Evolutionary conservation across 2,113 vertebrate species (phyloP).

Genomic region (Anoplopoma fimbria): DNA sequence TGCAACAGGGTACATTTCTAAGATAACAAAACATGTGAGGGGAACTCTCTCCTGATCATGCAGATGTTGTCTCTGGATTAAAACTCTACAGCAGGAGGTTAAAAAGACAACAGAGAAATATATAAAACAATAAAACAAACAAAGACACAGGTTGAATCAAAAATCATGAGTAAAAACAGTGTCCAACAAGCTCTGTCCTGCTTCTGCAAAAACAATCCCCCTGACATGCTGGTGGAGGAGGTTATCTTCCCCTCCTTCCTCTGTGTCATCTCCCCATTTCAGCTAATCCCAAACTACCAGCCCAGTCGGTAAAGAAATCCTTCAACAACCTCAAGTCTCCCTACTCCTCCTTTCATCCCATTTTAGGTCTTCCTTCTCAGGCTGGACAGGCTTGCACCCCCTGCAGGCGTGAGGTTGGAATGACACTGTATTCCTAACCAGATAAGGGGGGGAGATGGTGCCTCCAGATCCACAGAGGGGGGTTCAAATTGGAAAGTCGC

Average conservation of each 20-base stretch:
- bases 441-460: slow-evolving; percentile 70
- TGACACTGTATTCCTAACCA: slow-evolving; percentile 81
- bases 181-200: slow-evolving; percentile 76
- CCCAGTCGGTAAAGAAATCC: slow-evolving; percentile 62
- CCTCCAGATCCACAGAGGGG: slow-evolving; percentile 78
- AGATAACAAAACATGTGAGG: slow-evolving; percentile 55
- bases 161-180: slow-evolving; percentile 71
- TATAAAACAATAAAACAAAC: slow-evolving; percentile 56
- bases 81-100: slow-evolving; percentile 21
- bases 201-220: slow-evolving; percentile 63
- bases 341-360: slow-evolving; percentile 25
- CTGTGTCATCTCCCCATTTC: slow-evolving; percentile 29
- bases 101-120: slow-evolving; percentile 60
- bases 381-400: slow-evolving; percentile 78
- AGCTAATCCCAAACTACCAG: slow-evolving; percentile 52
- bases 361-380: slow-evolving; percentile 69
- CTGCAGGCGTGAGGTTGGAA: slow-evolving; percentile 82
- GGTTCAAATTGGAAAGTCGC: slow-evolving; percentile 79
- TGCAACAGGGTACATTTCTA: slow-evolving; percentile 37
- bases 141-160: slow-evolving; percentile 57
- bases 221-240: slow-evolving; percentile 57
- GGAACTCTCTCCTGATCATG: slow-evolving; percentile 64
- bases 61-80: slow-evolving; percentile 47
- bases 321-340: slow-evolving; percentile 54
- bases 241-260: slow-evolving; percentile 28